A percentile compares a stretch with the other conserved stretches of the same genome.
Evolutionary conservation across 1,140 invertebrate species (phyloP).

Genomic region (Listronotus oregonensis): DNA sequence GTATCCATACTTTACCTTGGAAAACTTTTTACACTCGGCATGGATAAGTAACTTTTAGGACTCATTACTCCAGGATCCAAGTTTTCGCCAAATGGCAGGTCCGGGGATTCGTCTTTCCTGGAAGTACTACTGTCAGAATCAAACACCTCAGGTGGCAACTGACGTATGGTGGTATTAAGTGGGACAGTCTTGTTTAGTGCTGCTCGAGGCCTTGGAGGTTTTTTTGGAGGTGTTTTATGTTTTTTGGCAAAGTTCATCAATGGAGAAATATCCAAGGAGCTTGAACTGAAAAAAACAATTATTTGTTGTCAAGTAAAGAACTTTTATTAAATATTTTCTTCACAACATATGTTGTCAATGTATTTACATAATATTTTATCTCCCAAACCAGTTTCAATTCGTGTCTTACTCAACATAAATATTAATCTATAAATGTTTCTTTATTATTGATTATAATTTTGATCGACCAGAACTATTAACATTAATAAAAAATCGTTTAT

Average conservation of each 20-base stretch:
- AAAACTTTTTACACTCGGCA: slow-evolving; percentile 80
- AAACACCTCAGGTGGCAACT: slow-evolving; percentile 40
- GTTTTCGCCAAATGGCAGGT: slow-evolving; percentile 37
- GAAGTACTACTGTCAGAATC: slow-evolving; percentile 49
- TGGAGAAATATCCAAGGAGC: slow-evolving; percentile 53
- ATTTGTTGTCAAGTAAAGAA: neutral
- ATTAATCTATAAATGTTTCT: too few relatives aligned
- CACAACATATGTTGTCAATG: neutral
- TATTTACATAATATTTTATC: too few relatives aligned
- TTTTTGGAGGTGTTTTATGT: slow-evolving; percentile 39
- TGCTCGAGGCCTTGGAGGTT: slow-evolving; percentile 47
- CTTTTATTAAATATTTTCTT: neutral
- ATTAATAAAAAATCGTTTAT: too few relatives aligned
- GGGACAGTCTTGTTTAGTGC: slow-evolving; percentile 51
- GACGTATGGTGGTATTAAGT: slow-evolving; percentile 36
- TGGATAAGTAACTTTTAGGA: slow-evolving; percentile 76
- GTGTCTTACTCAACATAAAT: too few relatives aligned
- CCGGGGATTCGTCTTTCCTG: slow-evolving; percentile 43
- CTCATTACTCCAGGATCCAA: slow-evolving; percentile 58
- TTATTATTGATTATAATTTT: too few relatives aligned
- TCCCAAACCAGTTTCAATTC: too few relatives aligned
- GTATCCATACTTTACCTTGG: slow-evolving; percentile 59
- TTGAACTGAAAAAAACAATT: slow-evolving; percentile 36
- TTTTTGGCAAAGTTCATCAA: slow-evolving; percentile 48
- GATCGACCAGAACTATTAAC: too few relatives aligned